These are phyloP conservation scores for Pipistrellus nathusii DNA, from an alignment of 2,797 vertebrate genomes.

Conservation along the genomic window DNA sequence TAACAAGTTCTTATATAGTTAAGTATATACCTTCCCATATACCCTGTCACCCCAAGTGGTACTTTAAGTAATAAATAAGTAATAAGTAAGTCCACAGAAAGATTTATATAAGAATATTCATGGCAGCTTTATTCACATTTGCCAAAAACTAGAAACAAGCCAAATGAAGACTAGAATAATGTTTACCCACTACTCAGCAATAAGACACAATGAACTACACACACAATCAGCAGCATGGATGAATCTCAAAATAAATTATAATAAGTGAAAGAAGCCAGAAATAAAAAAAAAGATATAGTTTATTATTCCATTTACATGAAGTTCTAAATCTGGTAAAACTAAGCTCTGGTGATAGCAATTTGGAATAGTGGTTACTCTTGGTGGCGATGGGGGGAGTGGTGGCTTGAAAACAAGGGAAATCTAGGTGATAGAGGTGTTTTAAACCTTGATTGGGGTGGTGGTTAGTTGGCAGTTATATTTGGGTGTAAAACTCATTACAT, in stretches of 20 bases:
- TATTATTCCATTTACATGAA: background rate
- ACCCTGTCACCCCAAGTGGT: background rate
- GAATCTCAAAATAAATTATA: background rate
- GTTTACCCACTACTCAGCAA: background rate
- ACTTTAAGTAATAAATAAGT: background rate
- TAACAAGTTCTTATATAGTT: background rate
- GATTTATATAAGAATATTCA: background rate
- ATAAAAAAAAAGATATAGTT: background rate
- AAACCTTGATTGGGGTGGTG: background rate
- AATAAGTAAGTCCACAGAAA: background rate
- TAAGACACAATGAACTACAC: background rate
- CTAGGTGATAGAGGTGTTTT: background rate
- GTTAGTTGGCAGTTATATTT: background rate
- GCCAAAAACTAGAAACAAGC: background rate
- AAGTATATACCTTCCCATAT: background rate
- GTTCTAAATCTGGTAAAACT: background rate
- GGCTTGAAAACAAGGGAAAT: background rate
- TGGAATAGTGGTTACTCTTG: background rate
- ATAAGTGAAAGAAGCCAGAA: background rate
- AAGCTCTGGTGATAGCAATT: background rate
- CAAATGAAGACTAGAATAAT: background rate
- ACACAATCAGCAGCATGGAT: background rate
- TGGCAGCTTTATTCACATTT: background rate
- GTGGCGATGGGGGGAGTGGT: background rate
- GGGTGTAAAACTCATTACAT: background rate